These are phyloP conservation scores for Chrysomallon squamiferum DNA, from an alignment of 1,140 invertebrate species.

Conservation along the genomic window DNA sequence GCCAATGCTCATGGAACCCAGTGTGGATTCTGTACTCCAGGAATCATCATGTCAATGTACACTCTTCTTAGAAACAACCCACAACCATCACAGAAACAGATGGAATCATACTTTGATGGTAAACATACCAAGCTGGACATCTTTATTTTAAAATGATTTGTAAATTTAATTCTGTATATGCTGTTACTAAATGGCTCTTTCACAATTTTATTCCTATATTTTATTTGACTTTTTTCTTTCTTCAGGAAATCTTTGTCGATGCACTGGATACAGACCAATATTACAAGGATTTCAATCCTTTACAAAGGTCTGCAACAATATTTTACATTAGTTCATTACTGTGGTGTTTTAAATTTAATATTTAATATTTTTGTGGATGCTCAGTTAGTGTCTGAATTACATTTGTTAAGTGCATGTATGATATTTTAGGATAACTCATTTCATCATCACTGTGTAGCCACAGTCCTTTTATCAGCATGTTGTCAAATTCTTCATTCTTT, in stretches of 20 bases:
- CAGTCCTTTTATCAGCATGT: no score
- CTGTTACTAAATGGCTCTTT: neutral
- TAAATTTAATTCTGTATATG: neutral
- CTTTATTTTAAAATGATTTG: neutral
- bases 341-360: no score
- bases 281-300: slow-evolving; percentile 58
- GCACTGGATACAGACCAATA: slow-evolving; percentile 62
- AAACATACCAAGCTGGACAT: no score
- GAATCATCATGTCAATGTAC: slow-evolving; percentile 64
- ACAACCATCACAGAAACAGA: slow-evolving; percentile 33
- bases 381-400: no score
- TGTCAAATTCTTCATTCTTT: no score
- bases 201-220: no score
- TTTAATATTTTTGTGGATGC: no score
- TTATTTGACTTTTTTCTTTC: no score
- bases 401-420: no score
- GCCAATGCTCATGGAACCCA: slow-evolving; percentile 60
- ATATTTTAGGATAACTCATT: no score
- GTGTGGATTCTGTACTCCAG: slow-evolving; percentile 64
- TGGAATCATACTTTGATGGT: slow-evolving; percentile 49
- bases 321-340: no score
- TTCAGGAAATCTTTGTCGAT: slow-evolving; percentile 59
- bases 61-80: slow-evolving; percentile 57
- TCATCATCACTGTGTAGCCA: no score
- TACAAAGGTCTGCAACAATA: slow-evolving; percentile 47